Percentiles rank a stretch among this genome's conserved stretches.
These are phyloP conservation scores for Papilio glaucus DNA, from an alignment of 1,140 invertebrate species.

Conservation along the genomic window DNA sequence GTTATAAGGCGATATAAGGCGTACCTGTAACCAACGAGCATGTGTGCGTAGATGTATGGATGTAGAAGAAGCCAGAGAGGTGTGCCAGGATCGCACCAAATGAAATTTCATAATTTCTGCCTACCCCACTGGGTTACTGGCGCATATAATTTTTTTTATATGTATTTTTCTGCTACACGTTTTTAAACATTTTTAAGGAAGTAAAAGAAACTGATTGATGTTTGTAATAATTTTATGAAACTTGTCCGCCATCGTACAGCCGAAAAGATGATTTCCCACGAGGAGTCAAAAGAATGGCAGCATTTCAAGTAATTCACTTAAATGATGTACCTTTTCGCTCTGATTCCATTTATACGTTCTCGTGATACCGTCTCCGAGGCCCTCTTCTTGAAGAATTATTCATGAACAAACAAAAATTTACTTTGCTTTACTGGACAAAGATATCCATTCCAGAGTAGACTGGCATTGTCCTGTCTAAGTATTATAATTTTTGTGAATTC, in stretches of 20 bases:
- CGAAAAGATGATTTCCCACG: slow-evolving; percentile 21
- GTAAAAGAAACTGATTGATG: background rate
- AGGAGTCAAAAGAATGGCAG: background rate
- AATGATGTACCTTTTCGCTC: slow-evolving; percentile 17
- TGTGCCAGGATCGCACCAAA: too few species aligned
- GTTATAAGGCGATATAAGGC: too few species aligned
- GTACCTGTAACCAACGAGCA: too few species aligned
- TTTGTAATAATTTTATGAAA: background rate
- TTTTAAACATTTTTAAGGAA: too few species aligned
- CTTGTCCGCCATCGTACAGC: slow-evolving; percentile 7
- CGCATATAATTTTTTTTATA: too few species aligned
- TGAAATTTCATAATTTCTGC: too few species aligned
- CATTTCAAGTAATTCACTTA: slow-evolving; percentile 5
- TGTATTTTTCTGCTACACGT: too few species aligned
- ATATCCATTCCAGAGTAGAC: background rate
- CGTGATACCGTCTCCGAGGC: slow-evolving; percentile 10
- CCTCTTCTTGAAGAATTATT: slow-evolving; percentile 19
- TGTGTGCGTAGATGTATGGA: too few species aligned
- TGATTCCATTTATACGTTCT: slow-evolving; percentile 20
- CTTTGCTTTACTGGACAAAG: background rate
- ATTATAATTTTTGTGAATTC: too few species aligned
- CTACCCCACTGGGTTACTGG: too few species aligned
- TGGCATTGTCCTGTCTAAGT: background rate
- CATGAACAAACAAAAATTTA: background rate
- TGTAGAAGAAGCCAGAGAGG: too few species aligned